Evolutionary conservation across 2,113 vertebrate genomes (phyloP).

Genomic region (Ailurus styani): DNA sequence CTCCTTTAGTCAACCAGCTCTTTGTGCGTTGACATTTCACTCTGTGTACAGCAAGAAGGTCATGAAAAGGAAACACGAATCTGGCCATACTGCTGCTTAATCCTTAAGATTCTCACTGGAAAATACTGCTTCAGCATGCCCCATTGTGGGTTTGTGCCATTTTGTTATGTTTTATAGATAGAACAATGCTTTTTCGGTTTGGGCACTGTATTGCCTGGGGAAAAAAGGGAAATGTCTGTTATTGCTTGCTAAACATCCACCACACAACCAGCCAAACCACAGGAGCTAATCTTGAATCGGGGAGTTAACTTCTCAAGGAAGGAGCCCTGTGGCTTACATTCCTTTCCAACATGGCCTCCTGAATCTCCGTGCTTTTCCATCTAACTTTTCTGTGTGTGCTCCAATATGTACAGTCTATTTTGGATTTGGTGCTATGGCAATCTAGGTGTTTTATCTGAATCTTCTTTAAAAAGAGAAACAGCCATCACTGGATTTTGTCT

Average conservation of each 20-base stretch:
- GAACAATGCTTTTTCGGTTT: slow-evolving; percentile 68
- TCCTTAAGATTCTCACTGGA: slow-evolving; percentile 44
- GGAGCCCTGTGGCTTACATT: slow-evolving; percentile 36
- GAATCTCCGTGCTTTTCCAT: fast-evolving
- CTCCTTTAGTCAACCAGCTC: neutral
- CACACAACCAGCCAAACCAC: slow-evolving; percentile 60
- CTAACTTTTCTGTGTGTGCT: neutral
- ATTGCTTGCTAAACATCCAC: slow-evolving; percentile 71
- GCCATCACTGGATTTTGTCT: neutral
- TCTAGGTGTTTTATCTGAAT: neutral
- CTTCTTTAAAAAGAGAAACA: neutral
- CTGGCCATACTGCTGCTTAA: slow-evolving; percentile 42
- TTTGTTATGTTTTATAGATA: slow-evolving; percentile 42
- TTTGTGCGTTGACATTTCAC: slow-evolving; percentile 13
- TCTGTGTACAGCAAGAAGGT: slow-evolving; percentile 10
- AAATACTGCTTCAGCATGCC: slow-evolving; percentile 53
- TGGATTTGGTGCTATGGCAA: no score
- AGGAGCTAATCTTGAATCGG: slow-evolving; percentile 40
- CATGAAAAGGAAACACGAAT: neutral
- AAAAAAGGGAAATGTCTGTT: slow-evolving; percentile 73
- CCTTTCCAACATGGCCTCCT: neutral
- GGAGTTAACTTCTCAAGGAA: slow-evolving; percentile 64
- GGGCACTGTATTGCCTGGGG: slow-evolving; percentile 55
- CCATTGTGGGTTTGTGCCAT: neutral
- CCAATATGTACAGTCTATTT: neutral